phyloP scores from a whole-genome alignment of 2,888 invertebrate species.

The Cerastoderma edule region DNA sequence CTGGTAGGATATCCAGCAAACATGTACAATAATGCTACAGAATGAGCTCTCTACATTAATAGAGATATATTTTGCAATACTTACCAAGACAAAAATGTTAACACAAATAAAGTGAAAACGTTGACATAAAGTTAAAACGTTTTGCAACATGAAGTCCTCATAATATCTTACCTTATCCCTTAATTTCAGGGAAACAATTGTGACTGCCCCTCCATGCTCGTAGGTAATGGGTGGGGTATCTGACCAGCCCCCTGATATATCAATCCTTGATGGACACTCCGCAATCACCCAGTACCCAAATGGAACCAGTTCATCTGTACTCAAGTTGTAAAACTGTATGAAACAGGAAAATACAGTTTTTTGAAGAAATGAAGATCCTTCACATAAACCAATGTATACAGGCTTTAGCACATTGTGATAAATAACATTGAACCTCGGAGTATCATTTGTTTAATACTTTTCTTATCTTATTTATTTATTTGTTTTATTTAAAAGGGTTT shows the following conservation, averaged over 20 bases:
- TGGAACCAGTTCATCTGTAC: slow-evolving; percentile 59
- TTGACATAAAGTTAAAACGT: no score
- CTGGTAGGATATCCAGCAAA: no score
- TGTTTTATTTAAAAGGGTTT: no score
- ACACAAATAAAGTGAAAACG: no score
- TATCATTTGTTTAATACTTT: background rate
- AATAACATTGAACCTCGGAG: background rate
- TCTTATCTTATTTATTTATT: no score
- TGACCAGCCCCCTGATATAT: slow-evolving; percentile 86
- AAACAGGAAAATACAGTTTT: background rate
- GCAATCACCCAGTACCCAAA: slow-evolving; percentile 83
- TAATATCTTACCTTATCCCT: slow-evolving; percentile 84
- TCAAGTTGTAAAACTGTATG: slow-evolving; percentile 71
- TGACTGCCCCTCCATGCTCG: slow-evolving; percentile 85
- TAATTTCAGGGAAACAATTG: slow-evolving; percentile 84
- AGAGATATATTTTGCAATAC: no score
- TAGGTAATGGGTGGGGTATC: slow-evolving; percentile 87
- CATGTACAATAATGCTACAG: no score
- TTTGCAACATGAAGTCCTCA: no score
- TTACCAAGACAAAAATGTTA: no score
- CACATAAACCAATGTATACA: no score
- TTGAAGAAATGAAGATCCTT: background rate
- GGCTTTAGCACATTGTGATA: background rate
- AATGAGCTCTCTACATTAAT: no score
- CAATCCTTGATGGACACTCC: slow-evolving; percentile 85